Conservation (phyloP, 2,113 vertebrate genomes). For the Grammomys dolichurus region DNA sequence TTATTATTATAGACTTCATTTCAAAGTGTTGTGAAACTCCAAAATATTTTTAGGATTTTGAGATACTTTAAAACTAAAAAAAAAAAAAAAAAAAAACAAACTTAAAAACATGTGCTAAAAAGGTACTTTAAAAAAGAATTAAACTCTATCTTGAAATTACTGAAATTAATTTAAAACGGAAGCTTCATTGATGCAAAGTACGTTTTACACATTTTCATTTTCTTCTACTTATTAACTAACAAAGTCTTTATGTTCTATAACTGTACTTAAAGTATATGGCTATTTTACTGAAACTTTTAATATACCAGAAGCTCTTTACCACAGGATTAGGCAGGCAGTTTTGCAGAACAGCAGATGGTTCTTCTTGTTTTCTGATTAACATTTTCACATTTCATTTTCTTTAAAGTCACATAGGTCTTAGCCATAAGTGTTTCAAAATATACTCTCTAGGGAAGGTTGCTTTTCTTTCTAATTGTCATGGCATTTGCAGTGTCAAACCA, state of each 20-base stretch:
- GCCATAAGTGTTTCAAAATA: slow-evolving; percentile 16
- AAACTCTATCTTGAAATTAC: slow-evolving; percentile 49
- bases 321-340: slow-evolving; percentile 8
- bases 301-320: not conserved
- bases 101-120: too few relatives aligned
- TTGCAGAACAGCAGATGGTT: not conserved
- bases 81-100: not conserved
- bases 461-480: not conserved
- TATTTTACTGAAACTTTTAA: not conserved
- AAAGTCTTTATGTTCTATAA: slow-evolving; percentile 5
- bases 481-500: not conserved
- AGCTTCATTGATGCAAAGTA: not conserved
- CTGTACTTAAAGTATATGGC: slow-evolving; percentile 30
- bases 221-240: not conserved
- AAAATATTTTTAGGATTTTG: slow-evolving; percentile 40
- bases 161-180: not conserved
- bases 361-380: slow-evolving; percentile 34
- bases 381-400: slow-evolving; percentile 54
- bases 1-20: not conserved
- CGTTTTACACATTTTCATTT: not conserved
- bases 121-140: not conserved
- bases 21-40: slow-evolving; percentile 35
- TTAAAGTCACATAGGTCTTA: slow-evolving; percentile 40
- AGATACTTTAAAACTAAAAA: slow-evolving; percentile 12
- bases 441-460: not conserved